Evolutionary conservation across 2,797 vertebrate genomes (phyloP).

Genomic region (Sebastes hopkinsi): DNA sequence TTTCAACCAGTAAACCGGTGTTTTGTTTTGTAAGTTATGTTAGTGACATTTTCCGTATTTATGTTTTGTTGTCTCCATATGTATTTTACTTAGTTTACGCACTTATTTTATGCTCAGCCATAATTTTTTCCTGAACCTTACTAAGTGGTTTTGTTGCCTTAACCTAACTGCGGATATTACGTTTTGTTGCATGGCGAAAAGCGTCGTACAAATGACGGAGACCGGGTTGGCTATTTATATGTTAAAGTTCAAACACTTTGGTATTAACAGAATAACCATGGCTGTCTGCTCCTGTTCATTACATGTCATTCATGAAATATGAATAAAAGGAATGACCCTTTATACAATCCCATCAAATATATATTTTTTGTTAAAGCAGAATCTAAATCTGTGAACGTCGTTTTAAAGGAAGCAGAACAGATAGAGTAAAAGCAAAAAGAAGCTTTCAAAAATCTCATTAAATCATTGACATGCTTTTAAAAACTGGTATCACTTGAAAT

Average conservation of each 20-base stretch:
- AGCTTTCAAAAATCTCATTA: not conserved
- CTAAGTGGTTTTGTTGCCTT: no score
- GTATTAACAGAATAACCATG: not conserved
- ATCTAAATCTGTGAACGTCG: not conserved
- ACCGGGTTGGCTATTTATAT: not conserved
- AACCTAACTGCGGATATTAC: no score
- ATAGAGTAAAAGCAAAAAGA: not conserved
- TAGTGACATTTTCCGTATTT: no score
- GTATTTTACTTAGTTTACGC: no score
- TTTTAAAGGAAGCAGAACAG: not conserved
- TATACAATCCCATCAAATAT: not conserved
- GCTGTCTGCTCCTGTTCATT: not conserved
- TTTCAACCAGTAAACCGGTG: no score
- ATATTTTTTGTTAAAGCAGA: not conserved
- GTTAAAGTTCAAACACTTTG: not conserved
- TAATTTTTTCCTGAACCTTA: no score
- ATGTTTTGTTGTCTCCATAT: no score
- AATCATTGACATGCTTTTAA: not conserved
- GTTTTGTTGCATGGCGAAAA: no score
- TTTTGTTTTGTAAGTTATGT: no score
- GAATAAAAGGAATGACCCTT: not conserved
- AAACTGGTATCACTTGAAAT: not conserved
- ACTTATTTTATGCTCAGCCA: no score
- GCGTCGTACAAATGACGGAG: no score
- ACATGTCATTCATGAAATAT: not conserved